Percentiles rank a stretch among this genome's conserved stretches.
phyloP scores from a whole-genome alignment of 2,888 invertebrate genomes.

The Malacosoma neustria region DNA sequence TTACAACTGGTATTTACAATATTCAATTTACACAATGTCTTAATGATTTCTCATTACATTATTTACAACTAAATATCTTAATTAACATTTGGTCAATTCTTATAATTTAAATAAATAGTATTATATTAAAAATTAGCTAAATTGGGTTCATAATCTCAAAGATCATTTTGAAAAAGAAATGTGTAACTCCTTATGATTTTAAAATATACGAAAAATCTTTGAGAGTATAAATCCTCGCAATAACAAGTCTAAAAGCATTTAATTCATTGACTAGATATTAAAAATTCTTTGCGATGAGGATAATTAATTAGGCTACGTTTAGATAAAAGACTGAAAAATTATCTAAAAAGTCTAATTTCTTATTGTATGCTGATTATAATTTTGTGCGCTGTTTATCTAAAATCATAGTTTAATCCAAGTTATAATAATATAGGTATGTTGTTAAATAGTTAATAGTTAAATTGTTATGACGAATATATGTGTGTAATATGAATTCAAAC shows the following conservation, averaged over 20 bases:
- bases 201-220: not conserved
- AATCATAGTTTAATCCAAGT: not conserved
- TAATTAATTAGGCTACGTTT: conserved; percentile 30
- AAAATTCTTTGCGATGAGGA: conserved; percentile 30
- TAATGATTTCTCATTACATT: conserved; percentile 32
- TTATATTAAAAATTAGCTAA: conserved; percentile 31
- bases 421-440: not conserved
- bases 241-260: conserved; percentile 21
- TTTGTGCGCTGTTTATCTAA: conserved; percentile 17
- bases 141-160: conserved; percentile 27
- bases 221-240: not conserved
- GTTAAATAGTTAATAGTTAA: too few species aligned
- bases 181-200: not conserved
- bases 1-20: conserved; percentile 61
- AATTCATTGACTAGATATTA: conserved; percentile 32
- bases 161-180: conserved; percentile 18
- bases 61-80: conserved; percentile 59
- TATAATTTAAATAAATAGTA: conserved; percentile 48
- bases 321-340: conserved; percentile 15
- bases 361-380: conserved; percentile 3
- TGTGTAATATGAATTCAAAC: too few species aligned
- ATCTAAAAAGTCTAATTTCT: not conserved
- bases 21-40: conserved; percentile 42
- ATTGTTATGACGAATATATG: too few species aligned
- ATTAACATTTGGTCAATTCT: conserved; percentile 70